Percentiles rank a stretch among this genome's conserved stretches.
These are phyloP conservation scores for Noctilio leporinus DNA, from an alignment of 2,113 vertebrate species.

Conservation along the genomic window DNA sequence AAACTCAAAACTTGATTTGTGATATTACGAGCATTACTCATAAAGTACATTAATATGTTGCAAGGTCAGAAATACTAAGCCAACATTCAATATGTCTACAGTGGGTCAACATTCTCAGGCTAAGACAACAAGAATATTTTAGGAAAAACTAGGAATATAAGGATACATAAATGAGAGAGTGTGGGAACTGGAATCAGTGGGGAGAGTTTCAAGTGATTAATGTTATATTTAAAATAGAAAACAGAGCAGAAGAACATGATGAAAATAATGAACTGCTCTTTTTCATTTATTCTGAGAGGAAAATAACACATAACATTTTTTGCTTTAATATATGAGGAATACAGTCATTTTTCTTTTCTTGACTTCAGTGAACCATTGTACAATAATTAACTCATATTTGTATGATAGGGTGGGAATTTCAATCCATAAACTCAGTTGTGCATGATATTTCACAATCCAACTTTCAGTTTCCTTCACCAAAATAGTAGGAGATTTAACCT, in stretches of 20 bases:
- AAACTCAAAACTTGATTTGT: neutral
- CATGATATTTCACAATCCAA: neutral
- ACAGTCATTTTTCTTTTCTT: neutral
- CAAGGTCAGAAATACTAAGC: neutral
- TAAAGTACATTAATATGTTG: neutral
- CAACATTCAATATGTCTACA: neutral
- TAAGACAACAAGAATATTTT: neutral
- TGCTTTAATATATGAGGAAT: neutral
- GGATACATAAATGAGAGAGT: neutral
- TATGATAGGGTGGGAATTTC: neutral
- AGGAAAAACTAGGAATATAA: neutral
- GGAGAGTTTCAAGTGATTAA: neutral
- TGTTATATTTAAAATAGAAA: constrained; percentile 1
- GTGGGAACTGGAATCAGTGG: neutral
- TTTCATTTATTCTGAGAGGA: neutral
- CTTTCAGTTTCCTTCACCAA: neutral
- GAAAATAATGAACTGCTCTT: neutral
- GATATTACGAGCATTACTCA: neutral
- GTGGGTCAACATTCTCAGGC: neutral
- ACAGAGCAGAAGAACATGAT: neutral
- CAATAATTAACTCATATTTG: neutral
- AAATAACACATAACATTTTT: neutral
- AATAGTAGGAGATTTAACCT: neutral
- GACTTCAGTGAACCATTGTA: neutral
- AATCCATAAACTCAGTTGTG: neutral